Evolutionary conservation across 2,113 vertebrate species (phyloP), one percentile per base, ranked within the genome.

Genomic region (Carassius auratus): DNA sequence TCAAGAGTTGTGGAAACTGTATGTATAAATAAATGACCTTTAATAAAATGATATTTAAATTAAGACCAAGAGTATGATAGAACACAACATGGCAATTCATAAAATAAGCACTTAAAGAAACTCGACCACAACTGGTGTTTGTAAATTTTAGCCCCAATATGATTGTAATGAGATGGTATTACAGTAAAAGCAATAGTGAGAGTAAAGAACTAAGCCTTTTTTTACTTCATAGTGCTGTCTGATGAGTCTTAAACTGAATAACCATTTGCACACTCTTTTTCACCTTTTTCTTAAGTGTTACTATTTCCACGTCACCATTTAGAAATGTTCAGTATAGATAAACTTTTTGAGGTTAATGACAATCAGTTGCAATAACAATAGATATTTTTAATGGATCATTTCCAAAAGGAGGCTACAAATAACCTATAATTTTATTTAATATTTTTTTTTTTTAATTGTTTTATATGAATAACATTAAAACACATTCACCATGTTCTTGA

Each of bases 221-320:
- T 68, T 26, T 64, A 23, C 57, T 52, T 52, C 57, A 59, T 88
- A 88, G 88, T 89, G 90, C 88, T 89, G 89, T 61, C 87, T 94
- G 93, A 68, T 57, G 8, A 81, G 89, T 89, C 88, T 90, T 89
- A 88, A 86, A 87, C 21, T 21, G 23, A 61, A 26, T 10, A n/a
- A 90, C 59, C 82, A 83, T 77, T 85, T 78, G n/a, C 66, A 73
- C 55, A 8, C 10, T 36, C 8, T n/a, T 12, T 33, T 52, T 45
- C 42, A 45, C 42, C 8, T 45, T 45, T 38, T 30, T 45, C 9
- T 45, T 45, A 45, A 45, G 8, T 78, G 76, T 33, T 61, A n/a
- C n/a, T 30, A 61, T 81, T 81, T 81, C 42, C 14, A 1, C 7
- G 13, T 23, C 57, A 62, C 57, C n/a, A 3, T 61, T 78, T 61